Conservation (phyloP, 2,797 vertebrate genomes). For the Salmo trutta region DNA sequence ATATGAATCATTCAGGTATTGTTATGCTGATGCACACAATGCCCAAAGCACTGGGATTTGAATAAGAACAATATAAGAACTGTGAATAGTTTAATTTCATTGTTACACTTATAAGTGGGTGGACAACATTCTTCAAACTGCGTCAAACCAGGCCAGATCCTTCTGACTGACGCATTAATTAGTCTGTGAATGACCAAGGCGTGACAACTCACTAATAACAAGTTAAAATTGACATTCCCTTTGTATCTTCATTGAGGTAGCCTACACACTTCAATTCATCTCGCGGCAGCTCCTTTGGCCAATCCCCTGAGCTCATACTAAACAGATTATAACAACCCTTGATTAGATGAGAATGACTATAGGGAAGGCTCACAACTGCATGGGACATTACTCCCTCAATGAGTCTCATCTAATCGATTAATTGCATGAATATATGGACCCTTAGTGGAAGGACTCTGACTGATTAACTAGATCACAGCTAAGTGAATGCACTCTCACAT, state of each 20-base stretch:
- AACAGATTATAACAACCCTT: constrained; percentile 38
- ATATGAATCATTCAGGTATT: background rate
- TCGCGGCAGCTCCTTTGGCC: no score
- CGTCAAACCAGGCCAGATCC: background rate
- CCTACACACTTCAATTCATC: no score
- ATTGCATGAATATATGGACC: constrained; percentile 31
- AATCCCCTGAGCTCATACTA: no score
- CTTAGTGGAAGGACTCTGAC: background rate
- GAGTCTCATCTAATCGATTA: constrained; percentile 40
- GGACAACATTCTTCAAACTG: background rate
- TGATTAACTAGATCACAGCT: constrained; percentile 34
- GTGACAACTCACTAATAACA: no score
- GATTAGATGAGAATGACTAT: constrained; percentile 29
- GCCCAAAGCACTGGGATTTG: background rate
- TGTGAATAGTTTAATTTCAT: background rate
- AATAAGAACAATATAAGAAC: background rate
- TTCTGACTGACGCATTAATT: no score
- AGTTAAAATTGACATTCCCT: no score
- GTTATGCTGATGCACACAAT: background rate
- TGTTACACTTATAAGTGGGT: background rate
- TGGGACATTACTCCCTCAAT: constrained; percentile 47
- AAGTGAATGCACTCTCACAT: background rate
- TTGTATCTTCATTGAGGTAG: no score
- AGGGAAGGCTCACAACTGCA: constrained; percentile 39
- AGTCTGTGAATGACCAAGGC: no score